Percentiles rank a stretch among this genome's conserved stretches.
Conservation (phyloP, 2,797 vertebrate genomes). For the Thaleichthys pacificus region DNA sequence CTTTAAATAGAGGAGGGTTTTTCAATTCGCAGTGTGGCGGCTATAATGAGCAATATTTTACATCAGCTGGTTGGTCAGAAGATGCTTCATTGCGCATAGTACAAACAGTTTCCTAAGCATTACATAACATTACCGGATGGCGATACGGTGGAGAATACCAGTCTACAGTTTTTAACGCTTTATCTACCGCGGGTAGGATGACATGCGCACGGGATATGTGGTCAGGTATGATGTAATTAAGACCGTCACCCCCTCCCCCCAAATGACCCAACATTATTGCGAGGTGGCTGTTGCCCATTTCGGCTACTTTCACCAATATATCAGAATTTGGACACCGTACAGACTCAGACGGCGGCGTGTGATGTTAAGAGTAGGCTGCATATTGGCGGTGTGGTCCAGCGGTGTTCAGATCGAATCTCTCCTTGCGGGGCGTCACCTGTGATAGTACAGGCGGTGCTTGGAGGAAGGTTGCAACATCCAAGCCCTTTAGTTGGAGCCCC, state of each 20-base stretch:
- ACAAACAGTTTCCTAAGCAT: conserved; percentile 61
- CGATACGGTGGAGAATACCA: not conserved
- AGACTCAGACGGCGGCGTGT: not conserved
- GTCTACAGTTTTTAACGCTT: not conserved
- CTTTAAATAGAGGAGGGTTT: not conserved
- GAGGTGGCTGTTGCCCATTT: not conserved
- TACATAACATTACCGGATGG: conserved; percentile 20
- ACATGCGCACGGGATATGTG: conserved; percentile 23
- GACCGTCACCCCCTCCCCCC: not conserved
- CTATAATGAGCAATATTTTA: conserved; percentile 30
- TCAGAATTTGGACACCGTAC: not conserved
- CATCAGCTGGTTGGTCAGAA: conserved; percentile 40
- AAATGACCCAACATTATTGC: not conserved
- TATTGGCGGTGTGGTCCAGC: not conserved
- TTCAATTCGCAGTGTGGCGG: conserved; percentile 45
- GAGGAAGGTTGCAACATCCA: conserved; percentile 54
- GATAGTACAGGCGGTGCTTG: conserved; percentile 41
- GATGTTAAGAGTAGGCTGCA: not conserved
- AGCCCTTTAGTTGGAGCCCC: conserved; percentile 54
- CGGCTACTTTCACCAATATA: not conserved
- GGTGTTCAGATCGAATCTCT: conserved; percentile 14
- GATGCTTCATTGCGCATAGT: conserved; percentile 53
- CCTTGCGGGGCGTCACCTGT: conserved; percentile 44
- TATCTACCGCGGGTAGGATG: conserved; percentile 12
- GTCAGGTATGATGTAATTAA: conserved; percentile 22